A percentile compares a stretch with the other conserved stretches of the same genome.
phyloP scores from a whole-genome alignment of 2,888 invertebrate genomes.

The Orthonevra nobilis region DNA sequence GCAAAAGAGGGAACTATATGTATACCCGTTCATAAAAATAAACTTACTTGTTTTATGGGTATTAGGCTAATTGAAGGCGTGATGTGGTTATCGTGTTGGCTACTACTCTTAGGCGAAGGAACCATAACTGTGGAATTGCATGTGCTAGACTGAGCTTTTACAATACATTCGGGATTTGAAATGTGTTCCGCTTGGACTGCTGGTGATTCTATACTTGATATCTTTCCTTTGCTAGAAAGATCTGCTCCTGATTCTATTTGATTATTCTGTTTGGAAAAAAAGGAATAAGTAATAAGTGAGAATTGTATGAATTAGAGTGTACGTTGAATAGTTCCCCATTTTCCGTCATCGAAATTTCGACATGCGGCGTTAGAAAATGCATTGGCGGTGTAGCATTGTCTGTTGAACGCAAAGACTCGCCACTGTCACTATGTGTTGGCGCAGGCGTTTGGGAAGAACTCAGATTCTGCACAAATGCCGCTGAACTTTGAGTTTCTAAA shows the following conservation, averaged over 20 bases:
- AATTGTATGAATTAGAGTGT: slow-evolving; percentile 38
- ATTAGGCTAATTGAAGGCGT: slow-evolving; percentile 93
- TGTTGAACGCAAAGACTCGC: slow-evolving; percentile 90
- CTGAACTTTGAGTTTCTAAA: slow-evolving; percentile 83
- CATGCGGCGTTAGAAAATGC: slow-evolving; percentile 95
- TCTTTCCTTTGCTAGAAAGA: slow-evolving; percentile 26
- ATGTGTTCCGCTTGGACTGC: slow-evolving; percentile 81
- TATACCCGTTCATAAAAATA: slow-evolving; percentile 10
- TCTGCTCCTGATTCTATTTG: slow-evolving; percentile 36
- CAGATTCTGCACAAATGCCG: slow-evolving; percentile 73
- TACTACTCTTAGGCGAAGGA: slow-evolving; percentile 74
- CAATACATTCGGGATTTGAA: slow-evolving; percentile 75
- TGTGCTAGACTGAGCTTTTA: slow-evolving; percentile 77
- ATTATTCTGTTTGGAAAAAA: slow-evolving; percentile 28
- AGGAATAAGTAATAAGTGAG: slow-evolving; percentile 16
- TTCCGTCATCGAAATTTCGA: slow-evolving; percentile 94
- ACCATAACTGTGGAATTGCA: slow-evolving; percentile 72
- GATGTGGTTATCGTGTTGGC: slow-evolving; percentile 82
- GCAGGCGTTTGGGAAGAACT: slow-evolving; percentile 81
- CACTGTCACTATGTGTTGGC: slow-evolving; percentile 91
- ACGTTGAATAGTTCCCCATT: slow-evolving; percentile 84
- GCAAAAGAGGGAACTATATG: slow-evolving; percentile 11
- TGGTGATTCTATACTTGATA: slow-evolving; percentile 80
- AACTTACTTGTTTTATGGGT: slow-evolving; percentile 88
- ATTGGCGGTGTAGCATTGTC: slow-evolving; percentile 94